Percentiles rank a stretch among this genome's conserved stretches.
Evolutionary conservation across 1,140 invertebrate genomes (phyloP).

Genomic region (Lethrus apterus): DNA sequence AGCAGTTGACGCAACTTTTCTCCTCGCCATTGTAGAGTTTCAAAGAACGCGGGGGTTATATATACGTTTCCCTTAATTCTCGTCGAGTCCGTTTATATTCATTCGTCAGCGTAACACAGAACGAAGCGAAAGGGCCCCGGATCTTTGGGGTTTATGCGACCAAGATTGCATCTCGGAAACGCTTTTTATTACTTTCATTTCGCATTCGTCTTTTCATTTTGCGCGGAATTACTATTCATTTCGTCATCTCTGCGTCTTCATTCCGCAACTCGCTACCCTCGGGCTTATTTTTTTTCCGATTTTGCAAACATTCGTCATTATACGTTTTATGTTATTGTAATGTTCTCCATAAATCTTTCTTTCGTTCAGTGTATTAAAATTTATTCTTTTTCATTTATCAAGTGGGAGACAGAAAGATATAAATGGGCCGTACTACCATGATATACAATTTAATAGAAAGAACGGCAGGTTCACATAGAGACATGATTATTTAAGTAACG

Average conservation of each 20-base stretch:
- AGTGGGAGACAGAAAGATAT: no score
- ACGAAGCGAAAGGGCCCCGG: background rate
- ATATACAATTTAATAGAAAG: no score
- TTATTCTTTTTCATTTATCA: no score
- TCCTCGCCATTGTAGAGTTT: background rate
- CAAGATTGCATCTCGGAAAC: constrained; percentile 23
- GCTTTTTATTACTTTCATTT: constrained; percentile 25
- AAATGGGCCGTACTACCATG: no score
- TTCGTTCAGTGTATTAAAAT: no score
- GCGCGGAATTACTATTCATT: constrained; percentile 21
- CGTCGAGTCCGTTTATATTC: background rate
- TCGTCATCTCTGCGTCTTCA: background rate
- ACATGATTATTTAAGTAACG: no score
- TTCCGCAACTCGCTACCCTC: background rate
- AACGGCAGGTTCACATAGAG: no score
- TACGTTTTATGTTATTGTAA: no score
- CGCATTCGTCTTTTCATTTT: constrained; percentile 25
- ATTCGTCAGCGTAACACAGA: constrained; percentile 7
- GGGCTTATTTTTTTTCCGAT: no score
- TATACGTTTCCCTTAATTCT: background rate
- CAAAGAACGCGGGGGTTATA: background rate
- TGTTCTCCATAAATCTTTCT: no score
- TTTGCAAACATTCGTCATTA: no score
- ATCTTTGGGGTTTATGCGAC: constrained; percentile 7
- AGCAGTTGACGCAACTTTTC: background rate